Percentiles rank a stretch among this genome's conserved stretches.
Conservation (phyloP, 2,113 vertebrate species). For the Tragelaphus buxtoni region DNA sequence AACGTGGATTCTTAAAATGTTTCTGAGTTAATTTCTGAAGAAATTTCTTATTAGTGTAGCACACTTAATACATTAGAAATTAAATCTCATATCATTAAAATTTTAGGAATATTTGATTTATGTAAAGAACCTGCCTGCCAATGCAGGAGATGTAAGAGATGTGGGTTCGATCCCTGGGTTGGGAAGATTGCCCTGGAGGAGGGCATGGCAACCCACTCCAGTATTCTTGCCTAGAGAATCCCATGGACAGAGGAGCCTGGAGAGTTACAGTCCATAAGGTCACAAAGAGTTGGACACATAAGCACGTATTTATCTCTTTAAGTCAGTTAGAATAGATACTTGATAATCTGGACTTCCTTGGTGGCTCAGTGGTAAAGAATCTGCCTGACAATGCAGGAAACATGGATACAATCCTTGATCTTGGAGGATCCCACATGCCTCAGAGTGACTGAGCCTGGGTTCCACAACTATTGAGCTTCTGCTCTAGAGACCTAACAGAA, state of each 20-base stretch:
- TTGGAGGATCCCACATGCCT: neutral
- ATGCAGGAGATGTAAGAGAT: neutral
- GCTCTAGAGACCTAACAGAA: neutral
- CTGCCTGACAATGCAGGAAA: neutral
- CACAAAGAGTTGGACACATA: neutral
- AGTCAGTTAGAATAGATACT: neutral
- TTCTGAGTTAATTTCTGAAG: conserved; percentile 18
- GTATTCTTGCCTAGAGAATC: neutral
- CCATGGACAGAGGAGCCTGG: neutral
- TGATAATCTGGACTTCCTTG: neutral
- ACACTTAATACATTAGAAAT: neutral
- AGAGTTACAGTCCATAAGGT: neutral
- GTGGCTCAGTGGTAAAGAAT: neutral
- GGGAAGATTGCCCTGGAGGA: neutral
- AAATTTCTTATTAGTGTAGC: neutral
- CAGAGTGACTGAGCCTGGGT: neutral
- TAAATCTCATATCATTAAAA: conserved; percentile 27
- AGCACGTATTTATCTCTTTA: neutral
- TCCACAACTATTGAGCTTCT: neutral
- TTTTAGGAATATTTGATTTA: neutral
- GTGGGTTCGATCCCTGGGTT: neutral
- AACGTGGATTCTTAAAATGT: neutral
- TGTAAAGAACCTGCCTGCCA: neutral
- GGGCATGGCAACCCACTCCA: neutral
- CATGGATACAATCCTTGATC: neutral